Conservation (phyloP, 2,888 invertebrate genomes). For the Erpobdella octoculata region DNA sequence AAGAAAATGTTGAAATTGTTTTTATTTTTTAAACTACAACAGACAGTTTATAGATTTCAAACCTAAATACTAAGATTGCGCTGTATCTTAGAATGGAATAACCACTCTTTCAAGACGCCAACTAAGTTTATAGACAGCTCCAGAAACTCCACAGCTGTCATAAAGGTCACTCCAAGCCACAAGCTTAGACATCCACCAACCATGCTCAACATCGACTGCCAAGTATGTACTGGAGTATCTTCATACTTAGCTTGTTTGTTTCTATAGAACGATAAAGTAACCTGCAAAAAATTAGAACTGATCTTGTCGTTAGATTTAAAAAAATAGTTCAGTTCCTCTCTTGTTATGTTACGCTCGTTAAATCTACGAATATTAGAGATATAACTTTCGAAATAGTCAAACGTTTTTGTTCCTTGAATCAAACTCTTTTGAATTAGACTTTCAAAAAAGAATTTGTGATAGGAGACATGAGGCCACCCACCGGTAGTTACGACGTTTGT, state of each 20-base stretch:
- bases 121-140: not conserved
- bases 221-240: not conserved
- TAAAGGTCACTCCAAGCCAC: conserved; percentile 20
- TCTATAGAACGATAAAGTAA: conserved; percentile 2
- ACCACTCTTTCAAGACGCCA: not conserved
- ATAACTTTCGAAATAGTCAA: not conserved
- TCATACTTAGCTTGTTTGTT: not conserved
- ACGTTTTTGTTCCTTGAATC: not conserved
- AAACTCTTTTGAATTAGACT: not conserved
- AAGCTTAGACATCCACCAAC: conserved; percentile 22
- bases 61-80: no score
- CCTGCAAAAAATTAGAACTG: conserved; percentile 17
- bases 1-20: no score
- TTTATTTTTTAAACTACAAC: no score
- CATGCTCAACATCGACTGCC: conserved; percentile 14
- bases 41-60: no score
- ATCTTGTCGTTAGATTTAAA: not conserved
- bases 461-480: conserved; percentile 7
- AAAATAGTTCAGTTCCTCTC: not conserved
- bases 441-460: not conserved
- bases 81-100: no score
- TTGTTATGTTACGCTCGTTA: not conserved
- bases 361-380: not conserved
- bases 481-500: not conserved
- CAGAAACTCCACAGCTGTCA: conserved; percentile 17